Conservation (phyloP, 2,797 vertebrate genomes). For the Tragelaphus eurycerus region DNA sequence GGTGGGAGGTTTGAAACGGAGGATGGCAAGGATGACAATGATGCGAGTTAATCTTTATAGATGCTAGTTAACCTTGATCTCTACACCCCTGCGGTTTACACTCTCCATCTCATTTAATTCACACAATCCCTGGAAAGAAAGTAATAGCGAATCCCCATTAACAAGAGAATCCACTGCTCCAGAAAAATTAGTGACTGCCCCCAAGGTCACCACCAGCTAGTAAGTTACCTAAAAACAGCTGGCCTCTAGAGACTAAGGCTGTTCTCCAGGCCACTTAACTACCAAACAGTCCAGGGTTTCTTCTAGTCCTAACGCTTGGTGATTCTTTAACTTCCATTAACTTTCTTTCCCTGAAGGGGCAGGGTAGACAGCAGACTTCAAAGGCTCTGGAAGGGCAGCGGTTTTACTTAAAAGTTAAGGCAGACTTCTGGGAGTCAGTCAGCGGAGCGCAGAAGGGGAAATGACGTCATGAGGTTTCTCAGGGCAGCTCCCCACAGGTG, state of each 20-base stretch:
- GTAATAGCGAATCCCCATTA: background rate
- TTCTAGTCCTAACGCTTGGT: background rate
- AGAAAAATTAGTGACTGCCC: background rate
- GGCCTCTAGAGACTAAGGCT: background rate
- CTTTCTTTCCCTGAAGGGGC: background rate
- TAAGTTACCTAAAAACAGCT: background rate
- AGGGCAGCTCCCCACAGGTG: background rate
- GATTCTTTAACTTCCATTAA: background rate
- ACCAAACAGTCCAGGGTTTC: background rate
- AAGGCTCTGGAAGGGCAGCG: background rate
- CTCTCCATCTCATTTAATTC: background rate
- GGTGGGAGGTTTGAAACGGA: background rate
- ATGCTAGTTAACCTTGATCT: background rate
- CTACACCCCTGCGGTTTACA: background rate
- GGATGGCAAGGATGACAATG: background rate
- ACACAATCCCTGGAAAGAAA: background rate
- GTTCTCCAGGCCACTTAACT: background rate
- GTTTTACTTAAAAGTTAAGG: constrained; percentile 5
- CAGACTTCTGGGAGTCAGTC: background rate
- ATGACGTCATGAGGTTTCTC: background rate
- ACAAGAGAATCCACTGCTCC: background rate
- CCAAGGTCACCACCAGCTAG: background rate
- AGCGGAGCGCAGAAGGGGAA: background rate
- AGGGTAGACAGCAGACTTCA: background rate
- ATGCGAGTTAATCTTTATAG: background rate